Conservation (phyloP, 2,113 vertebrate genomes). For the Seriola aureovittata region DNA sequence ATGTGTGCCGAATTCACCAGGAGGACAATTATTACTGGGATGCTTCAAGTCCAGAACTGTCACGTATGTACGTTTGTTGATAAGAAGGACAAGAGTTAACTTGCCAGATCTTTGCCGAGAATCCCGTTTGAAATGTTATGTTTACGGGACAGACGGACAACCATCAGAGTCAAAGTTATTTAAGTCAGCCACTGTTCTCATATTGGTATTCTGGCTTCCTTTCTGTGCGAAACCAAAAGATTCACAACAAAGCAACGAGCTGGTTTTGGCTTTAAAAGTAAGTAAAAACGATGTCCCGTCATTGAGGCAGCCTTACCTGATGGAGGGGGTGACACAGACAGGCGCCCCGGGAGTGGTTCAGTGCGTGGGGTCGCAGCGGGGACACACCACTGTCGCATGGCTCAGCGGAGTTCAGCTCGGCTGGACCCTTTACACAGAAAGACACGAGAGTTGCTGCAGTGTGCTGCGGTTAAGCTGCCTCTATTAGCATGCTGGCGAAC, state of each 20-base stretch:
- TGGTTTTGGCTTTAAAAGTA: not conserved
- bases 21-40: not conserved
- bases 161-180: not conserved
- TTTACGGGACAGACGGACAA: not conserved
- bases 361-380: constrained; percentile 84
- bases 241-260: not conserved
- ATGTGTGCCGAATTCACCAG: not conserved
- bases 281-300: not conserved
- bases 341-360: constrained; percentile 84
- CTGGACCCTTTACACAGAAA: constrained; percentile 62
- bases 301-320: constrained; percentile 73
- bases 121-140: not conserved
- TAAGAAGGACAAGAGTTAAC: not conserved
- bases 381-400: constrained; percentile 89
- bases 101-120: not conserved
- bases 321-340: constrained; percentile 81
- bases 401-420: constrained; percentile 72
- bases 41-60: not conserved
- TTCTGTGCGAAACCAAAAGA: not conserved
- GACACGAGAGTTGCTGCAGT: constrained; percentile 64
- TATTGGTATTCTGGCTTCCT: no score
- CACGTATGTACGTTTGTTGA: not conserved
- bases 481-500: constrained; percentile 61
- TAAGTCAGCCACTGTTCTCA: not conserved
- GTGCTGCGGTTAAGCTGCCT: constrained; percentile 51